Conservation (phyloP, 1,140 invertebrate species). For the Formica exsecta region DNA sequence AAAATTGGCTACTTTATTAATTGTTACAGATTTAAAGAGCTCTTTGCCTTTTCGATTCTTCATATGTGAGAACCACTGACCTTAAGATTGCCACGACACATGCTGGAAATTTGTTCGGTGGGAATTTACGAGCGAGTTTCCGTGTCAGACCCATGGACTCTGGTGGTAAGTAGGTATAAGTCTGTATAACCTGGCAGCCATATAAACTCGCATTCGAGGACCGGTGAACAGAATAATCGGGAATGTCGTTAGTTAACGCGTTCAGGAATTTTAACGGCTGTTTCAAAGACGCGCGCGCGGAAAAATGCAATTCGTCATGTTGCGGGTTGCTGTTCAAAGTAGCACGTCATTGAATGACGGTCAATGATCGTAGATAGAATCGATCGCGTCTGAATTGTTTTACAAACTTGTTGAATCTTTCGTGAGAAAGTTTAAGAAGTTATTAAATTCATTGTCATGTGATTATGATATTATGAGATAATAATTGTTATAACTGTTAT, state of each 20-base stretch:
- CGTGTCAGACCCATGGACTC: conserved; percentile 77
- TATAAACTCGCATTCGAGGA: conserved; percentile 77
- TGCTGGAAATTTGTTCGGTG: conserved; percentile 82
- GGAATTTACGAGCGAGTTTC: conserved; percentile 83
- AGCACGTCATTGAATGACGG: not conserved
- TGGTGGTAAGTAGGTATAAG: conserved; percentile 74
- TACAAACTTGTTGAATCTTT: not conserved
- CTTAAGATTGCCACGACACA: conserved; percentile 78
- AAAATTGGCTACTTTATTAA: not conserved
- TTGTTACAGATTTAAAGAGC: conserved; percentile 1
- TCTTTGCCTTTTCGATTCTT: not conserved
- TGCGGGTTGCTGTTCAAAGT: conserved; percentile 5
- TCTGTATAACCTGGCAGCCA: conserved; percentile 73
- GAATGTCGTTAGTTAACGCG: conserved; percentile 77
- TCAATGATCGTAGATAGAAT: not conserved
- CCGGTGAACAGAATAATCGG: conserved; percentile 74
- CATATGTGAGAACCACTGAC: conserved; percentile 73
- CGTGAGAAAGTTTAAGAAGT: not conserved
- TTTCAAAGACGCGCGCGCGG: conserved; percentile 34
- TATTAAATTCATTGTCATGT: not conserved
- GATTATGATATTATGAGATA: not conserved
- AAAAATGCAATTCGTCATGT: conserved; percentile 56
- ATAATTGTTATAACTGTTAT: not conserved
- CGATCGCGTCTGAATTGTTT: not conserved
- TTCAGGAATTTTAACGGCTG: conserved; percentile 78